Conservation (phyloP, 2,113 vertebrate genomes). For the Antennarius striatus region DNA sequence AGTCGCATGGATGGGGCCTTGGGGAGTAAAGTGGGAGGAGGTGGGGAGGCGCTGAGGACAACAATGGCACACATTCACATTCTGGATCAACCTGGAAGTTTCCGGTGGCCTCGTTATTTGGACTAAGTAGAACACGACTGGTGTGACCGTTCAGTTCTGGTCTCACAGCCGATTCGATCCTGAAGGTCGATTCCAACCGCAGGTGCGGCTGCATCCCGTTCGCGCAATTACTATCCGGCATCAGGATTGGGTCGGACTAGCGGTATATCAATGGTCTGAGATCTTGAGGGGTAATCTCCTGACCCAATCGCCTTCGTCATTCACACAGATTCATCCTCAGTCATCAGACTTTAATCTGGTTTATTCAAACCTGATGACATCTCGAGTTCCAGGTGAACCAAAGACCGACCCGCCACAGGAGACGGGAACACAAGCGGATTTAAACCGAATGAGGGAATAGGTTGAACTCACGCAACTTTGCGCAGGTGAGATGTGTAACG, state of each 20-base stretch:
- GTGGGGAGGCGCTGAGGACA: slow-evolving; percentile 22
- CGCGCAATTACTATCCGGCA: no score
- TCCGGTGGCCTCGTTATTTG: slow-evolving; percentile 43
- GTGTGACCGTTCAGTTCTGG: no score
- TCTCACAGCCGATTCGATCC: no score
- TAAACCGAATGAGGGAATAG: not conserved
- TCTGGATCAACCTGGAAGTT: slow-evolving; percentile 37
- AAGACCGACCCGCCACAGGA: not conserved
- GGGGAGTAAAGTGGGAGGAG: slow-evolving; percentile 29
- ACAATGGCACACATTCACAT: slow-evolving; percentile 63
- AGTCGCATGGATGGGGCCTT: slow-evolving; percentile 47
- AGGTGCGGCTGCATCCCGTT: no score
- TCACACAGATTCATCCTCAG: slow-evolving; percentile 24
- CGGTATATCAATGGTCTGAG: not conserved
- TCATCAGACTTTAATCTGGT: slow-evolving; percentile 43
- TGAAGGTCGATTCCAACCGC: no score
- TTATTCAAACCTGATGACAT: slow-evolving; percentile 42
- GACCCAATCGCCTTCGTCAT: slow-evolving; percentile 2
- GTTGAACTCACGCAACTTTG: no score
- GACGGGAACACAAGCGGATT: slow-evolving; percentile 3
- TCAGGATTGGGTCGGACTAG: not conserved
- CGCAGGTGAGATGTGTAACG: no score
- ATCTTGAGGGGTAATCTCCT: slow-evolving; percentile 10
- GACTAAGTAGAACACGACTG: slow-evolving; percentile 20
- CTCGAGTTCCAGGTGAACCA: slow-evolving; percentile 16